Evolutionary conservation across 2,113 vertebrate species (phyloP), one percentile per base, ranked within the genome.

Genomic region (Odontesthes bonariensis): DNA sequence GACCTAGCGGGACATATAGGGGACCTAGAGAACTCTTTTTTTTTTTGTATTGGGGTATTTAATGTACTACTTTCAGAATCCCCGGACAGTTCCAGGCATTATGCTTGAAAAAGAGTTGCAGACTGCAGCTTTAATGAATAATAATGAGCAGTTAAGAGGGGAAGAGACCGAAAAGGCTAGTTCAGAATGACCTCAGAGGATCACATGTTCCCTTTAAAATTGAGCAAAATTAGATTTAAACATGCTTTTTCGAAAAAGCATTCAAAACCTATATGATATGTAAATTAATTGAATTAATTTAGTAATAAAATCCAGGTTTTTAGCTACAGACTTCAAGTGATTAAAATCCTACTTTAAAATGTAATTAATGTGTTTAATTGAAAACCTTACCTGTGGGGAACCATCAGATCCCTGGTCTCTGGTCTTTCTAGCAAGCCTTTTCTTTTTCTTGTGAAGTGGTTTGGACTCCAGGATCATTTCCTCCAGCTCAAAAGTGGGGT

Each of bases 381-480:
- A 70, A 55, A 27, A 2, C 1, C 44, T 93, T 70, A 99, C 97
- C 96, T 97, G 94, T 6, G 95, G 93, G 3, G 96, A 95, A 0
- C 81, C 93, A 55, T 92, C 93, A 60, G 95, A 96, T 44, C 89
- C 93, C 57, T 79, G 92, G 40, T 96, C 96, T 71, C 91, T 96
- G 57, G 95, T 94, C 89, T 94, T 98, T 77, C 96, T 96, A 1
- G 97, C 97, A 71, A 99, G 92, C 13, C 98, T 94, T 69, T 98
- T 98, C 84, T 99, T 99, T 87, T 99, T 99, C 94, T 99, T 99
- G 87, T 99, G 98, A 74, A 99, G 95, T 4, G 98, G 98, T 89
- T 97, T 99, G 62, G 97, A 96, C 88, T 99, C 98, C 67, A 99
- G 93, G 86, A 99, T 99, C 98, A 99, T 99, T 92, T 99, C 98